Conservation (phyloP, 2,888 invertebrate genomes). For the Cephus nigrinus region DNA sequence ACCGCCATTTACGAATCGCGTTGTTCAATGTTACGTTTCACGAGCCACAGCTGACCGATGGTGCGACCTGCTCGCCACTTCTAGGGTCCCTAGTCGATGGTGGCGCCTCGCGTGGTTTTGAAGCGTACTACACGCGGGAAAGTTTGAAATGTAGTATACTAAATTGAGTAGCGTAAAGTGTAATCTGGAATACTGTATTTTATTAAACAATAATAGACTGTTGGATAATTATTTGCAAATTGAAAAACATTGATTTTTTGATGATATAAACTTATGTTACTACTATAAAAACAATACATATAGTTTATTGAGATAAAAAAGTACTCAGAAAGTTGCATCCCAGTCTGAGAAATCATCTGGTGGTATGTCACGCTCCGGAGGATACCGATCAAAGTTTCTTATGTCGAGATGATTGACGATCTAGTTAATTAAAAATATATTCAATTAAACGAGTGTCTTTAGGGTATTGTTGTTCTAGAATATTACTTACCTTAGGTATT, state of each 20-base stretch:
- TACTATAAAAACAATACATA: neutral
- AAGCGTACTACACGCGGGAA: neutral
- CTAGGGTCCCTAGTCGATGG: neutral
- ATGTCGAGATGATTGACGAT: constrained; percentile 76
- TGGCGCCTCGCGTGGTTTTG: neutral
- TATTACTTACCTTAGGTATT: constrained; percentile 70
- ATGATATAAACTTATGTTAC: neutral
- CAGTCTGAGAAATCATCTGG: constrained; percentile 88
- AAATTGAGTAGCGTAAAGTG: neutral
- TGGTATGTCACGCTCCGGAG: constrained; percentile 80
- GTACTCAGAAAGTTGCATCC: constrained; percentile 83
- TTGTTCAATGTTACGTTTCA: constrained; percentile 23
- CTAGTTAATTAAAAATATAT: constrained; percentile 52
- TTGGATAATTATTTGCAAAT: neutral
- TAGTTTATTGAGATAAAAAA: neutral
- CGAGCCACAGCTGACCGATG: constrained; percentile 24
- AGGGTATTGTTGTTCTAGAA: neutral
- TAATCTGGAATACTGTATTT: neutral
- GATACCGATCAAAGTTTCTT: constrained; percentile 86
- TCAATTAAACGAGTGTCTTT: neutral
- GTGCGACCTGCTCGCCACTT: neutral
- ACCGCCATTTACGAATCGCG: constrained; percentile 54
- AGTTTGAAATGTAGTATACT: neutral
- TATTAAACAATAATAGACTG: neutral
- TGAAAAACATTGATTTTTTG: neutral